Base-by-base conservation (phyloP, 2,797 vertebrate genomes). In the Sandelia bainsii region DNA sequence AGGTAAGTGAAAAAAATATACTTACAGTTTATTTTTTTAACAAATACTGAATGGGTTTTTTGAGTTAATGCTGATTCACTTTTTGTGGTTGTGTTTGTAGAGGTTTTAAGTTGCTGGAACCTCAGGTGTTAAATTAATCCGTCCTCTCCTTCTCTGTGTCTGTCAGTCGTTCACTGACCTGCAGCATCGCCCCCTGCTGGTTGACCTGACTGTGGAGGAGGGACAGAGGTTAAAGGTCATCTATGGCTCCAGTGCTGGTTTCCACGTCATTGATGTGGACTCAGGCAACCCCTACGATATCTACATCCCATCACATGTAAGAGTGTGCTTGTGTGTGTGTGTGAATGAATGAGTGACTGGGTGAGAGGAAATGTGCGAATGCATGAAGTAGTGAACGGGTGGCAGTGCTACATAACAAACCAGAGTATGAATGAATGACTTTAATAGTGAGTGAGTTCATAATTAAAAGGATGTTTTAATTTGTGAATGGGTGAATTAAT, bases 171-270 rank as follows among this genome's bases (percentile, higher is more conserved):
- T 99, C 95, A 95, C 97, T 85, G 98, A 99, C 81, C 96, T 99
- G 80, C 98, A 98, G 89, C 98, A 99, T 85, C 97, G 96, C 78
- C 98, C 98, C 5, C 93, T 96, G 93, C 96, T 99, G 49, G 98
- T 99, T 37, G 98, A 99, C 91, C 94, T 99, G 81, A 99, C 98
- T 0, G 98, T 99, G 80, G 98, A 99, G 91, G 98, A 99, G 83
- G 98, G 98, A 22, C 98, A 99, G 91, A 97, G 98, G 88, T 94
- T 99, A 91, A 99, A 99, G 91, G 98, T 99, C 88, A 99, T 99
- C 93, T 99, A 99, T 80, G 98, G 98, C 89, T 99, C 98, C 79
- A 98, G 95, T 69, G 97, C 97, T 25, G 98, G 98, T 82, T 99
- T 99, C 93, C 98, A 99, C 37, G 98, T 99, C 87, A 97, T 99